Conservation (phyloP, 1,140 invertebrate species). For the Mylabris phalerata region DNA sequence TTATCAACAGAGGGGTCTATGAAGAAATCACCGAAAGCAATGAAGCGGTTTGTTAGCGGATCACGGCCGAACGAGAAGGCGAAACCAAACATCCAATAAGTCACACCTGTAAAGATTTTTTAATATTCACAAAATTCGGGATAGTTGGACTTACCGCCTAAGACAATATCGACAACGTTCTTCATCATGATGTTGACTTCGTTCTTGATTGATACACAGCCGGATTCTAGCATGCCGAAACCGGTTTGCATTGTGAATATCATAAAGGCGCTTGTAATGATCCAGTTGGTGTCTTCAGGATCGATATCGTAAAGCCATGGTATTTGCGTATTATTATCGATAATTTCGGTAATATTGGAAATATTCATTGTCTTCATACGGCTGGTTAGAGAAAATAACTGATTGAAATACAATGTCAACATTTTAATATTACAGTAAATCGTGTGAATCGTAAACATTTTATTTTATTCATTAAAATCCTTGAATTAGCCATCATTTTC, state of each 20-base stretch:
- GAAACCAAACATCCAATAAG: constrained; percentile 93
- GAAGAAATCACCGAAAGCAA: constrained; percentile 66
- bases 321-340: constrained; percentile 6
- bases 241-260: constrained; percentile 98
- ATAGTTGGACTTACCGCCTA: constrained; percentile 57
- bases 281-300: constrained; percentile 85
- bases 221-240: constrained; percentile 87
- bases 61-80: constrained; percentile 81
- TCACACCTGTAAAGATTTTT: constrained; percentile 44
- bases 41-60: constrained; percentile 61
- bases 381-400: too few relatives aligned
- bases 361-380: too few relatives aligned
- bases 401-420: too few relatives aligned
- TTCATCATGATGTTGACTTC: constrained; percentile 98
- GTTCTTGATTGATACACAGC: constrained; percentile 87
- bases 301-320: constrained; percentile 48
- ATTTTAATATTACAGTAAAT: too few relatives aligned
- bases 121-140: too few relatives aligned
- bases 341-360: too few relatives aligned
- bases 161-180: constrained; percentile 85
- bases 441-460: too few relatives aligned
- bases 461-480: too few relatives aligned
- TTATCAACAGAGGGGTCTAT: constrained; percentile 61
- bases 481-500: too few relatives aligned
- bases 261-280: constrained; percentile 87